phyloP scores from a whole-genome alignment of 2,888 invertebrate genomes.

The Idaea dimidiata region DNA sequence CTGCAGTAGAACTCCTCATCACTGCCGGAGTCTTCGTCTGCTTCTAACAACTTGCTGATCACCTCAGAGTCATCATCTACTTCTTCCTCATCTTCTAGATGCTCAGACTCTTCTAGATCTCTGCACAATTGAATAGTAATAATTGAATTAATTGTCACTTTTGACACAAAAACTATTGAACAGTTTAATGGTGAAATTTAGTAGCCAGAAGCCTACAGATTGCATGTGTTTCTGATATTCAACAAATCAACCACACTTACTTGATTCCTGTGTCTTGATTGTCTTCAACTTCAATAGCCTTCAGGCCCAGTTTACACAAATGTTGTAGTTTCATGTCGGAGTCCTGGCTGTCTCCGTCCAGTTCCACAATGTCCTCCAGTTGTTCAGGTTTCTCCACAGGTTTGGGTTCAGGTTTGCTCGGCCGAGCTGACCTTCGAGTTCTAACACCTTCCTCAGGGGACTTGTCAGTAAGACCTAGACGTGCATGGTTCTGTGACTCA shows the following conservation, averaged over 20 bases:
- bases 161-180: too few species aligned
- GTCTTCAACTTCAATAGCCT: conserved; percentile 59
- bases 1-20: conserved; percentile 59
- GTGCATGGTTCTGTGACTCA: conserved; percentile 79
- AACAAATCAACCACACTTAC: conserved; percentile 10
- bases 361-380: conserved; percentile 26
- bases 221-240: neutral
- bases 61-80: conserved; percentile 67
- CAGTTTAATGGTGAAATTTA: too few species aligned
- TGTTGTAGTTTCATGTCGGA: conserved; percentile 80
- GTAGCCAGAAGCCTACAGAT: too few species aligned
- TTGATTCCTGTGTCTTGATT: conserved; percentile 42
- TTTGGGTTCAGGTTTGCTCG: conserved; percentile 30
- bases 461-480: conserved; percentile 66
- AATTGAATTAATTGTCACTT: too few species aligned
- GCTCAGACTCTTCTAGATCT: conserved; percentile 38
- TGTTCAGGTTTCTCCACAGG: conserved; percentile 27
- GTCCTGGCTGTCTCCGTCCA: conserved; percentile 56
- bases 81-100: conserved; percentile 44
- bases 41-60: conserved; percentile 65
- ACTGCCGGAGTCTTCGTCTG: conserved; percentile 50
- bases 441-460: conserved; percentile 61
- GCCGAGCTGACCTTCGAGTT: conserved; percentile 56
- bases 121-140: conserved; percentile 16
- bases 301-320: conserved; percentile 78